phyloP scores from a whole-genome alignment of 1,140 invertebrate genomes.

The Macrobrachium rosenbergii region DNA sequence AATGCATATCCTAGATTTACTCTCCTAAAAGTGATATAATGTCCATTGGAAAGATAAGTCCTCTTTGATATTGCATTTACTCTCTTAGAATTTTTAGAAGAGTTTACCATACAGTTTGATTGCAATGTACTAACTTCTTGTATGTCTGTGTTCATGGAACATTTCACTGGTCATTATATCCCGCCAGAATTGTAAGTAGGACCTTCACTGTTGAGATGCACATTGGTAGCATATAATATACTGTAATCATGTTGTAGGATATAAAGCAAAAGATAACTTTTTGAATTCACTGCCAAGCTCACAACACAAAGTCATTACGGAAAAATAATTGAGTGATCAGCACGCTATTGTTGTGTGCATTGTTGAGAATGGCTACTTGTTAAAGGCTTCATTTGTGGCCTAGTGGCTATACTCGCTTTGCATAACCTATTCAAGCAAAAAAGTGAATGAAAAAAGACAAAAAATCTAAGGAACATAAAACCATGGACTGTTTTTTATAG shows the following conservation, averaged over 20 bases:
- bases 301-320: slow-evolving; percentile 41
- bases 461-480: slow-evolving; percentile 30
- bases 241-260: slow-evolving; percentile 32
- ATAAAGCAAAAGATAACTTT: background rate
- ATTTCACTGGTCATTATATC: slow-evolving; percentile 62
- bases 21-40: slow-evolving; percentile 53
- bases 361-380: slow-evolving; percentile 25
- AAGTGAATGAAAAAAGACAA: too few species aligned
- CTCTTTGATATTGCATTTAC: slow-evolving; percentile 60
- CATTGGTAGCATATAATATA: slow-evolving; percentile 42
- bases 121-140: slow-evolving; percentile 48
- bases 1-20: slow-evolving; percentile 63
- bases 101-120: slow-evolving; percentile 42
- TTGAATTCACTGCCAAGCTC: slow-evolving; percentile 53
- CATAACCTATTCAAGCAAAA: slow-evolving; percentile 7
- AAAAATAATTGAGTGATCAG: slow-evolving; percentile 35
- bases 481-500: slow-evolving; percentile 24
- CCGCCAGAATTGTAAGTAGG: slow-evolving; percentile 47
- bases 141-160: slow-evolving; percentile 31
- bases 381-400: background rate
- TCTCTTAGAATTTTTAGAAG: slow-evolving; percentile 47
- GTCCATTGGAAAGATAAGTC: slow-evolving; percentile 49
- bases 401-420: background rate
- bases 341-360: slow-evolving; percentile 34
- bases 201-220: slow-evolving; percentile 57